These are phyloP conservation scores for Nephrotoma guestfalica DNA, from an alignment of 2,888 invertebrate genomes.

Conservation along the genomic window DNA sequence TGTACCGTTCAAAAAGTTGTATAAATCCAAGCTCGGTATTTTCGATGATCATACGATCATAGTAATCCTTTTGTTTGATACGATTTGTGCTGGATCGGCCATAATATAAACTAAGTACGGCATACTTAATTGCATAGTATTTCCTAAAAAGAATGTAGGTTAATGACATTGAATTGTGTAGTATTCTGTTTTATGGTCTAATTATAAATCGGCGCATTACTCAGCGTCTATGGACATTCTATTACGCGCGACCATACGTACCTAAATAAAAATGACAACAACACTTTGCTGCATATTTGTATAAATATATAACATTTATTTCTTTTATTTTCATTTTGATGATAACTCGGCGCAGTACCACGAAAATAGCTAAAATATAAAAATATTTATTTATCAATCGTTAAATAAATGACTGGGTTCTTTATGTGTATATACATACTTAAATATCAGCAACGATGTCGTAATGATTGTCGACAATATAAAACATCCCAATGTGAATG, in stretches of 20 bases:
- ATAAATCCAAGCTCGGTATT: not conserved
- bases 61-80: not conserved
- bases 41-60: not conserved
- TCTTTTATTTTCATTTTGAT: not conserved
- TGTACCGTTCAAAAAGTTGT: not conserved
- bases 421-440: not conserved
- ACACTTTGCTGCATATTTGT: not conserved
- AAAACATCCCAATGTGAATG: not conserved
- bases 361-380: not conserved
- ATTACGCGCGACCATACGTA: not conserved
- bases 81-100: not conserved
- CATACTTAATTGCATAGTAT: not conserved
- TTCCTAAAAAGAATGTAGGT: not conserved
- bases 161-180: not conserved
- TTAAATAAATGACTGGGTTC: not conserved
- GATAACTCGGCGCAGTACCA: not conserved
- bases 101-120: not conserved
- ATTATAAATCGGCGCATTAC: not conserved
- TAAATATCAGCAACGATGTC: not conserved
- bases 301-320: not conserved
- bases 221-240: not conserved
- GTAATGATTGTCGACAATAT: not conserved
- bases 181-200: not conserved
- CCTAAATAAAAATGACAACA: not conserved
- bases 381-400: not conserved